Conservation (phyloP, 2,797 vertebrate species). For the Tiaroga cobitis region DNA sequence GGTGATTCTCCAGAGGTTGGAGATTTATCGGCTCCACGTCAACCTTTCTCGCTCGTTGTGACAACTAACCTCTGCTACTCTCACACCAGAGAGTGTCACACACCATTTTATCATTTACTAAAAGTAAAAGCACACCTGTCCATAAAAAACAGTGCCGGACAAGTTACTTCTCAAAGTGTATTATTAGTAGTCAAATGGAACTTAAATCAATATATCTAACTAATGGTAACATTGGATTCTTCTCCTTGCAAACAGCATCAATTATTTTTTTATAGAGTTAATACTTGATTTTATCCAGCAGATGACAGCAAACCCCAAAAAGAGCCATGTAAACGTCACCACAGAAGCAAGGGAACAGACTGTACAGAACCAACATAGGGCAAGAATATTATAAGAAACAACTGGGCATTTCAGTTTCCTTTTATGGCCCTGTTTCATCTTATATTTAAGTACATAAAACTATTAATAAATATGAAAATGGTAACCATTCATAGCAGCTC, state of each 20-base stretch:
- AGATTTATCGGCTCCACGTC: too few species aligned
- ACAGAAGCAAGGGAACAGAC: background rate
- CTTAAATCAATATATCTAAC: background rate
- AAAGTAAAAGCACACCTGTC: background rate
- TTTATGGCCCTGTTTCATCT: background rate
- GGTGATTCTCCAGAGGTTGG: too few species aligned
- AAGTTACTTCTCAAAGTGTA: background rate
- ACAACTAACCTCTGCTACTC: too few species aligned
- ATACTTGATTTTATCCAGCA: slow-evolving; percentile 35
- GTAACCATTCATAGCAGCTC: background rate
- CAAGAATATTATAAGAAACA: background rate
- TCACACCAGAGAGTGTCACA: too few species aligned
- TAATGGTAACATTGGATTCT: background rate
- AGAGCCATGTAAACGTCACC: background rate
- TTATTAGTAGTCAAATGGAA: background rate
- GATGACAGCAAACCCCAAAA: slow-evolving; percentile 38
- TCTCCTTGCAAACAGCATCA: background rate
- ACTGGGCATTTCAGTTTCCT: background rate
- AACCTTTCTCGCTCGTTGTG: too few species aligned
- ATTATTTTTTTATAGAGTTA: too few species aligned
- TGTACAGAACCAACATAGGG: background rate
- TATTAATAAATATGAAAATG: background rate
- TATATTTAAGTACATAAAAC: background rate
- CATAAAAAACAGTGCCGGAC: background rate
- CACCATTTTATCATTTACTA: background rate